These are phyloP conservation scores for Crypturellus undulatus DNA, from an alignment of 2,113 vertebrate genomes.

Conservation along the genomic window DNA sequence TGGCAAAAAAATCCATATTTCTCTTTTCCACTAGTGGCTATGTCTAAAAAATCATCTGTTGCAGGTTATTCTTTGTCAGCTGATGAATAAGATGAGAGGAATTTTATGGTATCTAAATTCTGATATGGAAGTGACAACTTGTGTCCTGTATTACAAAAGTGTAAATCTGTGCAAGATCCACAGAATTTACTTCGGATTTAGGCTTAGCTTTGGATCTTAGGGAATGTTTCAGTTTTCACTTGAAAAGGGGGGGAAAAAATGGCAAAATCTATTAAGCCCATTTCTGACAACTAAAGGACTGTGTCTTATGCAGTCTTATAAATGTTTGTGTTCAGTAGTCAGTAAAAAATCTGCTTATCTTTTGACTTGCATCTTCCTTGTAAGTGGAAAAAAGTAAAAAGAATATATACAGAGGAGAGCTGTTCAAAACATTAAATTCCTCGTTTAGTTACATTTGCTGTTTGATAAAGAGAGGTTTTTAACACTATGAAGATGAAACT, in stretches of 20 bases:
- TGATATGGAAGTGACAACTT: constrained; percentile 45
- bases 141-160: constrained; percentile 22
- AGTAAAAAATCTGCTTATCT: not conserved
- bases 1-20: not conserved
- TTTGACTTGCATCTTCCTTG: not conserved
- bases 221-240: constrained; percentile 29
- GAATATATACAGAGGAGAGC: not conserved
- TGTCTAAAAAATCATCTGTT: not conserved
- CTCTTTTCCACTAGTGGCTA: not conserved
- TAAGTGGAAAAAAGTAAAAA: not conserved
- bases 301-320: not conserved
- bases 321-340: not conserved
- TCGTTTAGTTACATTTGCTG: not conserved
- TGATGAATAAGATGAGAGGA: not conserved
- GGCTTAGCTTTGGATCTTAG: constrained; percentile 20
- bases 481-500: not conserved
- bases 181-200: constrained; percentile 18
- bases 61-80: not conserved
- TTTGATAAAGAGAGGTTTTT: not conserved
- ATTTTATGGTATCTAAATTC: constrained; percentile 8
- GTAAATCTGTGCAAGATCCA: constrained; percentile 53
- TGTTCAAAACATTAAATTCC: not conserved
- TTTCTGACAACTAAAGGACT: not conserved
- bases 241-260: not conserved
- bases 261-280: not conserved